phyloP scores from a whole-genome alignment of 2,888 invertebrate species.

The Drosophila mulleri region DNA sequence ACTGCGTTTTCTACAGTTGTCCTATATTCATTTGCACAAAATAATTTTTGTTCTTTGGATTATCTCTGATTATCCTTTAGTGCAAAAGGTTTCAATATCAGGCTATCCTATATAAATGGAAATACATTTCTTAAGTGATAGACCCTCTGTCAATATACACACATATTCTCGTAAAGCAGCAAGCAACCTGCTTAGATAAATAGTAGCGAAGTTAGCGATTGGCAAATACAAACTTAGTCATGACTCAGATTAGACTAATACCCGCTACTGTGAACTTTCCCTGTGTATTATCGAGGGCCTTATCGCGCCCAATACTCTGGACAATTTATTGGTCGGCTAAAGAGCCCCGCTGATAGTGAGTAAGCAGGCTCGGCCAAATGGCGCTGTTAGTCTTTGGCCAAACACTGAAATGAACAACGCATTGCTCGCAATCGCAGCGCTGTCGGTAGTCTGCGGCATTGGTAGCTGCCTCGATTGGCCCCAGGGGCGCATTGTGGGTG shows the following conservation, averaged over 20 bases:
- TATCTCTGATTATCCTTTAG: too few species aligned
- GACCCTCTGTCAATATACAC: too few species aligned
- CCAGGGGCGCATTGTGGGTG: slow-evolving; percentile 74
- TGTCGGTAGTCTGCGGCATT: slow-evolving; percentile 14
- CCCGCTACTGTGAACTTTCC: slow-evolving; percentile 4
- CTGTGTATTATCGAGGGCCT: slow-evolving; percentile 34
- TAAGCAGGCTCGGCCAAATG: neutral
- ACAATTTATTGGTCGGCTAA: slow-evolving; percentile 9
- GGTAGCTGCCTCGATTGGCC: slow-evolving; percentile 16
- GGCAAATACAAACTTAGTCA: neutral
- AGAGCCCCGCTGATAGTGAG: neutral
- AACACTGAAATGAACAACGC: slow-evolving; percentile 51
- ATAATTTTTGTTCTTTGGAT: too few species aligned
- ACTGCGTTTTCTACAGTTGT: too few species aligned
- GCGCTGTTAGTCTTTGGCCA: slow-evolving; percentile 25
- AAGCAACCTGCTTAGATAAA: too few species aligned
- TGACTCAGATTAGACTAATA: slow-evolving; percentile 12
- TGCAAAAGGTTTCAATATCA: too few species aligned
- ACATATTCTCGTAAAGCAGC: too few species aligned
- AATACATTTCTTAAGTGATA: too few species aligned
- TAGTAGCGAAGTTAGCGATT: neutral
- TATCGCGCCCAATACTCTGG: slow-evolving; percentile 30
- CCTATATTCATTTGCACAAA: too few species aligned
- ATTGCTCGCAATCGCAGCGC: slow-evolving; percentile 15
- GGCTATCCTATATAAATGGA: too few species aligned